Evolutionary conservation across 2,113 vertebrate genomes (phyloP).

Genomic region (Sebastes schlegelii): DNA sequence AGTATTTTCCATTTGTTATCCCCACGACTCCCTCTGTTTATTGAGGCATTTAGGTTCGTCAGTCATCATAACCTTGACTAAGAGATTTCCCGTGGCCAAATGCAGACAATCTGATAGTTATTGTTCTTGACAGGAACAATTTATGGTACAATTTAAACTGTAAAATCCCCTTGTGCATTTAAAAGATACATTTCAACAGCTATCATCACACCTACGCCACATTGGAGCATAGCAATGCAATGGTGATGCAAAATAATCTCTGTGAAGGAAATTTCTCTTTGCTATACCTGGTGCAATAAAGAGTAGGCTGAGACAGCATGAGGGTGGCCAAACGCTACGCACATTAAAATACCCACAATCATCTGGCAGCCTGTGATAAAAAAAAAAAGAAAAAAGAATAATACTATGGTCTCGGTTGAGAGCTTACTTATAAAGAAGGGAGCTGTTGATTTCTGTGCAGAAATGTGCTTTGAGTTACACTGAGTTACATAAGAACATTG

Average conservation of each 20-base stretch:
- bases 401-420: slow-evolving; percentile 22
- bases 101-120: slow-evolving; percentile 26
- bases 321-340: slow-evolving; percentile 45
- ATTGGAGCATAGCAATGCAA: slow-evolving; percentile 30
- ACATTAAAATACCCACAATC: slow-evolving; percentile 50
- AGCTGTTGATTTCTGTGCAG: slow-evolving; percentile 24
- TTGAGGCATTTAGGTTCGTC: slow-evolving; percentile 40
- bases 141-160: slow-evolving; percentile 50
- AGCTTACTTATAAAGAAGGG: slow-evolving; percentile 8
- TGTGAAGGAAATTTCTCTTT: slow-evolving; percentile 19
- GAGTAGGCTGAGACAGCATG: slow-evolving; percentile 55
- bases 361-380: slow-evolving; percentile 49
- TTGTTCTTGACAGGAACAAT: slow-evolving; percentile 43
- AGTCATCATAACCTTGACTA: slow-evolving; percentile 59
- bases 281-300: slow-evolving; percentile 47
- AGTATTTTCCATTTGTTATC: slow-evolving; percentile 36
- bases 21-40: slow-evolving; percentile 34
- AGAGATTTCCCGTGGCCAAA: slow-evolving; percentile 51
- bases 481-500: slow-evolving; percentile 13
- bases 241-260: slow-evolving; percentile 56
- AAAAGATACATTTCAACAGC: slow-evolving; percentile 43
- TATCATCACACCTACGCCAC: slow-evolving; percentile 43
- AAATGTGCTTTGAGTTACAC: slow-evolving; percentile 32
- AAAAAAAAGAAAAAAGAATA: slow-evolving; percentile 7
- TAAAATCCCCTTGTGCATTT: slow-evolving; percentile 48